phyloP scores from a whole-genome alignment of 2,797 vertebrate genomes.

The Telmatherina bonti region DNA sequence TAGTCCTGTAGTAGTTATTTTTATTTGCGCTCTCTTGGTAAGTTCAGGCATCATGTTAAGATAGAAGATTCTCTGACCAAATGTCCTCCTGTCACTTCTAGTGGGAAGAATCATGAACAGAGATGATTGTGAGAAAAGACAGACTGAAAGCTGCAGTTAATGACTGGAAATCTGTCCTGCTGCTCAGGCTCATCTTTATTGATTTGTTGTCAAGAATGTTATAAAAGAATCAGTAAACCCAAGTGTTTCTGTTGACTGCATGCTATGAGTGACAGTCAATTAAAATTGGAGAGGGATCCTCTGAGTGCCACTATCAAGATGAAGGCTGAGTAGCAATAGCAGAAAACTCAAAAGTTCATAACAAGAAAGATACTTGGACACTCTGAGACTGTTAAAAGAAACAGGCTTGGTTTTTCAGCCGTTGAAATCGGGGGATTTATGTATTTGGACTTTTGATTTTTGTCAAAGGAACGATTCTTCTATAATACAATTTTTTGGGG shows the following conservation, averaged over 20 bases:
- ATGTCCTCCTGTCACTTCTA: slow-evolving; percentile 13
- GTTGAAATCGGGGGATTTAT: slow-evolving; percentile 26
- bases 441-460: not conserved
- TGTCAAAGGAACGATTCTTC: not conserved
- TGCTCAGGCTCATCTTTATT: slow-evolving; percentile 72
- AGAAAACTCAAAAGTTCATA: slow-evolving; percentile 53
- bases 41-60: slow-evolving; percentile 18
- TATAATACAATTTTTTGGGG: not conserved
- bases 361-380: slow-evolving; percentile 44
- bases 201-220: slow-evolving; percentile 81
- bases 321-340: slow-evolving; percentile 58
- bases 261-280: slow-evolving; percentile 79
- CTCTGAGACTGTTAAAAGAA: slow-evolving; percentile 33
- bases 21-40: slow-evolving; percentile 4
- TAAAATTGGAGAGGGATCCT: slow-evolving; percentile 73
- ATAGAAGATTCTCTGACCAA: slow-evolving; percentile 3
- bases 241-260: slow-evolving; percentile 66
- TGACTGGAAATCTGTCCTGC: slow-evolving; percentile 76
- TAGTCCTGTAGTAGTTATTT: not conserved
- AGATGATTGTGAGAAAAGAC: slow-evolving; percentile 43
- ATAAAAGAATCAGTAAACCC: slow-evolving; percentile 76
- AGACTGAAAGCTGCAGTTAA: slow-evolving; percentile 75
- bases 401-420: slow-evolving; percentile 33
- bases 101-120: slow-evolving; percentile 34
- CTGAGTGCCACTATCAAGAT: slow-evolving; percentile 65